Evolutionary conservation across 2,888 invertebrate species (phyloP).

Genomic region (Lissonota sp.): DNA sequence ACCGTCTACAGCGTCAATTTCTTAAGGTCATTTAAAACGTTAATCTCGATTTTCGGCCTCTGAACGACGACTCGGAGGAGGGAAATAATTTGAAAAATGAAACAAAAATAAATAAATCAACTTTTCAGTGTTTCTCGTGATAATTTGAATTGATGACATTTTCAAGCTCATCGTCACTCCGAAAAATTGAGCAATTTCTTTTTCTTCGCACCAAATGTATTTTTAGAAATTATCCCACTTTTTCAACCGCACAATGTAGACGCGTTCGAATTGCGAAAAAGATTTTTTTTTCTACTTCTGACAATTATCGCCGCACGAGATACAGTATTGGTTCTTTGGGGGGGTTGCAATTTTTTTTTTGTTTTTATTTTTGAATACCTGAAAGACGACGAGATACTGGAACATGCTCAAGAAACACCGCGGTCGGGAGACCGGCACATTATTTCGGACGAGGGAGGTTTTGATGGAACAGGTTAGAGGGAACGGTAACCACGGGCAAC

Average conservation of each 20-base stretch:
- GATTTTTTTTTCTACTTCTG: neutral
- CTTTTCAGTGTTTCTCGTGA: neutral
- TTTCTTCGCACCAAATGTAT: no score
- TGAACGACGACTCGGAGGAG: neutral
- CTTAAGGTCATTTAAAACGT: neutral
- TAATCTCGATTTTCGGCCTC: slow-evolving; percentile 9
- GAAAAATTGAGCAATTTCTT: no score
- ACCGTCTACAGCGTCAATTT: slow-evolving; percentile 14
- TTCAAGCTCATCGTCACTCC: no score
- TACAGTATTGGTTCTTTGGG: neutral
- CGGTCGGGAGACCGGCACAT: slow-evolving; percentile 70
- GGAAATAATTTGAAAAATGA: neutral
- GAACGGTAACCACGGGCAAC: slow-evolving; percentile 76
- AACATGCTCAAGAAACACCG: slow-evolving; percentile 74
- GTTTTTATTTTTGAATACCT: slow-evolving; percentile 70
- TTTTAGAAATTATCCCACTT: neutral
- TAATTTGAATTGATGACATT: no score
- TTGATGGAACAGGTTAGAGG: slow-evolving; percentile 73
- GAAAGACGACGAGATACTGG: slow-evolving; percentile 78
- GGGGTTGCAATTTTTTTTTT: neutral
- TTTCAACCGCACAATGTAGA: neutral
- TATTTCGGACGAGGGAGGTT: slow-evolving; percentile 67
- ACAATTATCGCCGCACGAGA: neutral
- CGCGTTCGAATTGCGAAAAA: slow-evolving; percentile 8
- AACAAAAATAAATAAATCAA: neutral